A percentile compares a stretch with the other conserved stretches of the same genome.
Conservation (phyloP, 2,113 vertebrate genomes). For the Labeo rohita region DNA sequence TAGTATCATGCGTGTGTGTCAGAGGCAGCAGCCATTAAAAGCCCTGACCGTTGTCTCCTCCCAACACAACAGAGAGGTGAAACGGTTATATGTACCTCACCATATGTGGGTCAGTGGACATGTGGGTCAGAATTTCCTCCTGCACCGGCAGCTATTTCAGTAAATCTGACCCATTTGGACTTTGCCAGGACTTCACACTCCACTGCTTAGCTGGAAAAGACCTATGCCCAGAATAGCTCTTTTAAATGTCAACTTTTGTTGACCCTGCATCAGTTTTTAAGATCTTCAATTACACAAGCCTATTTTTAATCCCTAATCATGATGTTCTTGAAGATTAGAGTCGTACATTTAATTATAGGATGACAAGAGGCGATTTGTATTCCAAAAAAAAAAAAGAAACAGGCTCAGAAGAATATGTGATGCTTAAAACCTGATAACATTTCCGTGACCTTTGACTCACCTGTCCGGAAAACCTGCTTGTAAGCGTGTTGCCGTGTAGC, state of each 20-base stretch:
- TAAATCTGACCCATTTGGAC: constrained; percentile 57
- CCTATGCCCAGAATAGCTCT: constrained; percentile 27
- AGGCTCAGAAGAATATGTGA: not conserved
- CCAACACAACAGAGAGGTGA: constrained; percentile 29
- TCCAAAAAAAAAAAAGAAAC: not conserved
- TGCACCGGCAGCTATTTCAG: constrained; percentile 65
- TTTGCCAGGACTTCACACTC: constrained; percentile 40
- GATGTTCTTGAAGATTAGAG: not conserved
- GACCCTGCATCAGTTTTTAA: constrained; percentile 26
- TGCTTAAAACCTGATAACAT: not conserved
- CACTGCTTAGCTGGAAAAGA: not conserved
- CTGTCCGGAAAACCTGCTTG: constrained; percentile 84
- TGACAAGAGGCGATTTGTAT: not conserved
- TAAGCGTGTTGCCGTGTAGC: constrained; percentile 83
- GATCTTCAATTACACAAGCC: constrained; percentile 10
- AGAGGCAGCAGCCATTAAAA: constrained; percentile 7
- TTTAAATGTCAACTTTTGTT: constrained; percentile 38
- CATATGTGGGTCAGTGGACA: constrained; percentile 71
- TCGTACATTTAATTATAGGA: not conserved
- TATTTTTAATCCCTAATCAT: constrained; percentile 21
- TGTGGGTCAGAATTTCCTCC: constrained; percentile 70
- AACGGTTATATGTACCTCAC: constrained; percentile 53
- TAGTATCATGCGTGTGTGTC: not conserved
- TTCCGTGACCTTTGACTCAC: constrained; percentile 68
- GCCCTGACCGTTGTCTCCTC: not conserved